Base-by-base conservation (phyloP, 2,113 vertebrate species). In the Mirza zaza region DNA sequence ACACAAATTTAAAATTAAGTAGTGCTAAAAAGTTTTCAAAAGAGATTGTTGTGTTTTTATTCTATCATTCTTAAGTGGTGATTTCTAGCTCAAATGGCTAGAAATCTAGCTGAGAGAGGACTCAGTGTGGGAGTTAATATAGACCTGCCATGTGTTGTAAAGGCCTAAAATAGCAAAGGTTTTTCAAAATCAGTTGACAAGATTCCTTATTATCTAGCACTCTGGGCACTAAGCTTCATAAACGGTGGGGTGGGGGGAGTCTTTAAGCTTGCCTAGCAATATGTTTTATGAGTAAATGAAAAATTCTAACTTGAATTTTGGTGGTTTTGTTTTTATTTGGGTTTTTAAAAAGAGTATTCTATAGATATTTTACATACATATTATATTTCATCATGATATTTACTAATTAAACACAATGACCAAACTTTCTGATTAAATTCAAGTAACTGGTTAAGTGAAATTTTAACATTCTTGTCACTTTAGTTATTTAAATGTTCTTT, bases 71-170 rank as follows among this genome's bases (percentile, higher is more conserved):
- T 13, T 27, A 70, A 75, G 29, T 92, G 86, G 7, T 91, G 13
- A 39, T 81, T 63, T 52, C 68, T 65, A 65, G 21, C 39, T 76
- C 39, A 83, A 23, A 21, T 94, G 45, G 32, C 86, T 93, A 71
- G 86, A 84, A 91, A 91, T n/a, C 48, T 48, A 82, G 18, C 50
- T 32, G 42, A 92, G 11, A 68, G 42, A 80, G 52, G 79, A 61
- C 14, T 89, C 8, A 15, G 68, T 42, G 75, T 81, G 70, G 57
- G n/a, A 52, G 55, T 88, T 91, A 83, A 90, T 94, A 61, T 6
- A 96, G 73, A 86, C 45, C 79, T 89, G 63, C 63, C 61, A 23
- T 87, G 92, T 94, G 84, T 92, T 87, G 11, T 57, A 57, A 90
- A 94, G 36, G 23, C 77, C 85, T 68, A 61, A 87, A 88, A 90